Base-by-base conservation (phyloP, 53 echinoderm and acorn worm genomes). In the Echinometra lucunter region DNA sequence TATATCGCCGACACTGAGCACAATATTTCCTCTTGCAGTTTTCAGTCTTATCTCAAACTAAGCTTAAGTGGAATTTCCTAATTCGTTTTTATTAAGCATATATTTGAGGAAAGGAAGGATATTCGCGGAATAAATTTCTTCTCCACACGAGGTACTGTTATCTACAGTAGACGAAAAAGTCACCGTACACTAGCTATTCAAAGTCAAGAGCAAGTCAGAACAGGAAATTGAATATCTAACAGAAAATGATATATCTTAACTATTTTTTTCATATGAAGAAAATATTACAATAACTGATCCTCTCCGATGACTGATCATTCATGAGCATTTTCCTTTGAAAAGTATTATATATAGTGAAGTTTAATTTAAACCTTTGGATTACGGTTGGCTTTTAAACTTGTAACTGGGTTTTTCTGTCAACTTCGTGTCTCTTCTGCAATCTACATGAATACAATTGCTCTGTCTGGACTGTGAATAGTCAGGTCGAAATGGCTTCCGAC, bases 401-500 rank as follows among this genome's bases (percentile, higher is more conserved):
- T 78, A 18, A 78, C 78, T 19, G 3, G 0, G 3, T 40, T 28
- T n/a, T 19, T 32, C 69, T 40, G 78, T 30, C 19, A 21, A 42
- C 21, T 78, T 78, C 38, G 38, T 38, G 42, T 19, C 23, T 78
- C 11, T 34, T 8, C 11, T 7, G n/a, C n/a, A n/a, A n/a, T n/a
- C n/a, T 78, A 12, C 0, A 78, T 78, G 78, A 40, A 78, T 40
- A 42, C 23, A 78, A 12, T 32, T 69, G 0, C 30, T 12, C 8
- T 38, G 18, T 75, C 40, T 17, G 38, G 78, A 78, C 78, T 78
- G 42, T 23, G 0, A 42, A 42, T 40, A 72, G 32, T 4, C 42
- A 11, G 19, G 78, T 42, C 19, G 19, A 78, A 10, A 88, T 88
- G 88, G 55, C 88, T 32, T 88, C 88, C 12, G 88, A 88, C 30